A percentile compares a stretch with the other conserved stretches of the same genome.
phyloP scores from a whole-genome alignment of 2,888 invertebrate species.

The Rhamphomyia laevipes region DNA sequence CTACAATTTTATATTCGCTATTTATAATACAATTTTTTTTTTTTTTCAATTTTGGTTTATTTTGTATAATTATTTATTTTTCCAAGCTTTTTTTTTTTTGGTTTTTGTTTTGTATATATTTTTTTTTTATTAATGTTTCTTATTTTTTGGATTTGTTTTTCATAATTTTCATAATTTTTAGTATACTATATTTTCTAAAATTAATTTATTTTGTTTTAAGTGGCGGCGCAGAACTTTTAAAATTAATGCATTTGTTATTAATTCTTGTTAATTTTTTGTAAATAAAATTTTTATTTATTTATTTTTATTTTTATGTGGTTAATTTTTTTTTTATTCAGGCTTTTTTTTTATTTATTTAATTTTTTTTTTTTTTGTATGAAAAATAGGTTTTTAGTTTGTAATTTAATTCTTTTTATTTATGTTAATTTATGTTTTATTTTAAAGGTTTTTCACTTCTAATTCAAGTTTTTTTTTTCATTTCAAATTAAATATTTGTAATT shows the following conservation, averaged over 20 bases:
- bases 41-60: neutral
- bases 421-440: neutral
- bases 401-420: neutral
- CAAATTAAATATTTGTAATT: too few species aligned
- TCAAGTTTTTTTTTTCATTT: too few species aligned
- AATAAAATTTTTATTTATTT: too few species aligned
- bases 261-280: too few species aligned
- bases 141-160: too few species aligned
- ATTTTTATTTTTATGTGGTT: neutral
- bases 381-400: neutral
- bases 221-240: neutral
- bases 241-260: neutral
- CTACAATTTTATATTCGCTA: neutral
- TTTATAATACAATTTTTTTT: neutral
- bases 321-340: neutral
- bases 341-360: neutral
- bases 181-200: too few species aligned
- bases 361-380: neutral
- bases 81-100: neutral
- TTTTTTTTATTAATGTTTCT: too few species aligned
- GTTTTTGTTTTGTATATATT: neutral
- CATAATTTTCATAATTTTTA: neutral
- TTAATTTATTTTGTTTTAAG: too few species aligned
- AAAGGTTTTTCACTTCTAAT: too few species aligned
- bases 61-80: neutral